phyloP scores from a whole-genome alignment of 2,888 invertebrate genomes.

The Danaus chrysippus region DNA sequence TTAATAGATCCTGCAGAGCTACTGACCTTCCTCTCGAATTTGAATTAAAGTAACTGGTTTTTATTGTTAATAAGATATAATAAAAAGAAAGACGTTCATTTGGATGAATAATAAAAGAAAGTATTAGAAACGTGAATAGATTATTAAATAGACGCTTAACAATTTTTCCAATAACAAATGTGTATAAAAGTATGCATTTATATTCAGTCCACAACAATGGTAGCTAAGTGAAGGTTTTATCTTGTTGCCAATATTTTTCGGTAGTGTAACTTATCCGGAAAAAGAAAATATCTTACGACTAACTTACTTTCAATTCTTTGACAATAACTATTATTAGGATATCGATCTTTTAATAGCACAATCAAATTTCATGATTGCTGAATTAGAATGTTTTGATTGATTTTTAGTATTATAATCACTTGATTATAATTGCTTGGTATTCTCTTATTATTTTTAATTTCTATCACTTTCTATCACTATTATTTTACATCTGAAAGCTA shows the following conservation, averaged over 20 bases:
- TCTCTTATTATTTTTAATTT: too few species aligned
- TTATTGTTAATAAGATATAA: background rate
- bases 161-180: slow-evolving; percentile 40
- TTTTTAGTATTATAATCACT: too few species aligned
- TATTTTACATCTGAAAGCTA: too few species aligned
- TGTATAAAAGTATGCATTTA: slow-evolving; percentile 38
- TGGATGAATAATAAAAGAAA: slow-evolving; percentile 7
- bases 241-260: slow-evolving; percentile 38
- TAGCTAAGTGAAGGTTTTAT: slow-evolving; percentile 35
- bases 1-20: background rate
- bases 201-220: slow-evolving; percentile 41
- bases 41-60: slow-evolving; percentile 3
- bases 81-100: slow-evolving; percentile 10
- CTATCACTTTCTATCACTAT: too few species aligned
- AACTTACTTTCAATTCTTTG: background rate
- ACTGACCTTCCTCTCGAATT: background rate
- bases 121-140: slow-evolving; percentile 21
- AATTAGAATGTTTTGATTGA: too few species aligned
- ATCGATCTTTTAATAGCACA: too few species aligned
- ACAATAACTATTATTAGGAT: background rate
- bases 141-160: slow-evolving; percentile 15
- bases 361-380: too few species aligned
- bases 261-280: slow-evolving; percentile 17
- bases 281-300: background rate
- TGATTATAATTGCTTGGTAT: too few species aligned